These are phyloP conservation scores for Thymelicus sylvestris DNA, from an alignment of 2,888 invertebrate genomes.

Conservation along the genomic window DNA sequence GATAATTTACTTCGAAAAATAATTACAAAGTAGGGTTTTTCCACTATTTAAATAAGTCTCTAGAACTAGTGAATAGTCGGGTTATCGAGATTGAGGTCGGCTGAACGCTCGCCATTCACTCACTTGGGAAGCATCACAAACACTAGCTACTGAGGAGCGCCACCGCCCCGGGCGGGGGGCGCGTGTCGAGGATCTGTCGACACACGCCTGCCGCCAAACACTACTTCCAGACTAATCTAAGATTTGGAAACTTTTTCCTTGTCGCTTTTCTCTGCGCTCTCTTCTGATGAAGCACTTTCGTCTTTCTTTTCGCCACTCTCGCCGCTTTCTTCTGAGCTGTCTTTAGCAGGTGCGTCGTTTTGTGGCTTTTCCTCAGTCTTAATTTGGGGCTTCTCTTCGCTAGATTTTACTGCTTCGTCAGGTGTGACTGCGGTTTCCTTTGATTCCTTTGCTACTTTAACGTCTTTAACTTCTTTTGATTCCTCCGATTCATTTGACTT, in stretches of 20 bases:
- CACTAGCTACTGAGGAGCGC: constrained; percentile 44
- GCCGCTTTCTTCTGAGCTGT: constrained; percentile 61
- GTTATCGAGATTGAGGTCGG: constrained; percentile 54
- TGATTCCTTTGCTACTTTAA: constrained; percentile 38
- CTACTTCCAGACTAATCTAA: constrained; percentile 63
- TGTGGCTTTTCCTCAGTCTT: constrained; percentile 50
- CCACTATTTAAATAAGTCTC: constrained; percentile 81
- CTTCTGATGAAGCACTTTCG: constrained; percentile 59
- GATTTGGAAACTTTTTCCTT: constrained; percentile 56
- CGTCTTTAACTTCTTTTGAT: constrained; percentile 46
- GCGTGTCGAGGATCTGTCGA: constrained; percentile 81
- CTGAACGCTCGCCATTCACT: constrained; percentile 54
- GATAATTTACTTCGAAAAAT: constrained; percentile 80
- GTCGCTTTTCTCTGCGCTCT: constrained; percentile 56
- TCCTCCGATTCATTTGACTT: constrained; percentile 41
- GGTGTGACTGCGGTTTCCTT: constrained; percentile 34
- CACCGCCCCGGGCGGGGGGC: constrained; percentile 65
- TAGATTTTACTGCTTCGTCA: constrained; percentile 40
- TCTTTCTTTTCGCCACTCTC: constrained; percentile 53
- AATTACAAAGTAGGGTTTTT: constrained; percentile 79
- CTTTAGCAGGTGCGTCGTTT: constrained; percentile 53
- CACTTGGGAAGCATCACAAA: constrained; percentile 54
- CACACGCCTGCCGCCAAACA: constrained; percentile 76
- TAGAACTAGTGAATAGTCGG: constrained; percentile 74
- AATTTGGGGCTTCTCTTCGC: constrained; percentile 44